These are phyloP conservation scores for Oxyura jamaicensis DNA, from an alignment of 2,113 vertebrate species.

Conservation along the genomic window DNA sequence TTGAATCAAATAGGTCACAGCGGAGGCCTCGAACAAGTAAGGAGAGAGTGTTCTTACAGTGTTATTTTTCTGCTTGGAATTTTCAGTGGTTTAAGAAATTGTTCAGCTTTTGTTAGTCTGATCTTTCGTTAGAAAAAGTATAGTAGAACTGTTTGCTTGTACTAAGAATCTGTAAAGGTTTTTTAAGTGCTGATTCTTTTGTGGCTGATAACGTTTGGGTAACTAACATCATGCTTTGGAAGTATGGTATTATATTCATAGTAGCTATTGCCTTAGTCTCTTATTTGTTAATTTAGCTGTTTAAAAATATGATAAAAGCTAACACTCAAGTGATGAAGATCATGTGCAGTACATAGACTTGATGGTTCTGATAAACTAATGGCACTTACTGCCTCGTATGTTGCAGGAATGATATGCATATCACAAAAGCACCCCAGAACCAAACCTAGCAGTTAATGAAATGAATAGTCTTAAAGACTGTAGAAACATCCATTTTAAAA, in stretches of 20 bases:
- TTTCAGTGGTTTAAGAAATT: not conserved
- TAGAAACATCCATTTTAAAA: not conserved
- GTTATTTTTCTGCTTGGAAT: not conserved
- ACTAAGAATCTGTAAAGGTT: not conserved
- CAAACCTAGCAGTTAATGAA: not conserved
- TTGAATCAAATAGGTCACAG: constrained; percentile 91
- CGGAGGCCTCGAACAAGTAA: constrained; percentile 94
- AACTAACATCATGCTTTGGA: not conserved
- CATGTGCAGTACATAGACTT: rapidly evolving
- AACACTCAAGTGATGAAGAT: not conserved
- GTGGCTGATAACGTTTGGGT: not conserved
- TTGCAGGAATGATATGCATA: not conserved
- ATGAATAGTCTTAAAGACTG: not conserved
- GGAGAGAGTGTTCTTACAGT: not conserved
- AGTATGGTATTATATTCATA: not conserved
- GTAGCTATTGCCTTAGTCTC: not conserved
- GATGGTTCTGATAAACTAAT: not conserved
- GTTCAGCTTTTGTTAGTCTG: not conserved
- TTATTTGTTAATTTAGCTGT: not conserved
- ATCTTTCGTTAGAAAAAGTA: not conserved
- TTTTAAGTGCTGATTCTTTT: not conserved
- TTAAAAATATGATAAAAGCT: not conserved
- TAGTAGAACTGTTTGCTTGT: not conserved
- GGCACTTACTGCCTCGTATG: not conserved
- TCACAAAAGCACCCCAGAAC: not conserved